A percentile compares a stretch with the other conserved stretches of the same genome.
Evolutionary conservation across 2,888 invertebrate genomes (phyloP).

Genomic region (Dascillus cervinus): DNA sequence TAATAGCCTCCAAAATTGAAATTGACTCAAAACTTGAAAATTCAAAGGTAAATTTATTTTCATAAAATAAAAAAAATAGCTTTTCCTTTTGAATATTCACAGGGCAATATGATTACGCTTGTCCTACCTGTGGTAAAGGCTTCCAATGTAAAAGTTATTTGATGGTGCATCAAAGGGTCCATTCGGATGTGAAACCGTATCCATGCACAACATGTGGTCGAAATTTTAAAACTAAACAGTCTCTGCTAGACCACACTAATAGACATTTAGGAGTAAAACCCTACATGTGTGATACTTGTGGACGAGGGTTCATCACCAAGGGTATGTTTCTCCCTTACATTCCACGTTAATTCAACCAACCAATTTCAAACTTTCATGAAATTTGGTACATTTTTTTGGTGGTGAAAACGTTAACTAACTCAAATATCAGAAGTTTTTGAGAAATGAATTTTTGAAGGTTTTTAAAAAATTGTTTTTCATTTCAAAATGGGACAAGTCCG

Average conservation of each 20-base stretch:
- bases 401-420: neutral
- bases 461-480: too few relatives aligned
- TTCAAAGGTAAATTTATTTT: too few relatives aligned
- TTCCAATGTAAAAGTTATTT: slow-evolving; percentile 55
- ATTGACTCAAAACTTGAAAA: too few relatives aligned
- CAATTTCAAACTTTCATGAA: slow-evolving; percentile 1
- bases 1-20: too few relatives aligned
- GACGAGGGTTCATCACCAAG: slow-evolving; percentile 52
- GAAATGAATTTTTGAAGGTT: too few relatives aligned
- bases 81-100: too few relatives aligned
- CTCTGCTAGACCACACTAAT: slow-evolving; percentile 51
- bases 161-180: slow-evolving; percentile 53
- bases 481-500: too few relatives aligned
- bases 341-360: slow-evolving; percentile 2
- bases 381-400: neutral
- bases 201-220: slow-evolving; percentile 50
- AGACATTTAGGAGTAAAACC: slow-evolving; percentile 54
- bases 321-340: slow-evolving; percentile 29
- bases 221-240: slow-evolving; percentile 54
- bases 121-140: slow-evolving; percentile 53
- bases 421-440: slow-evolving; percentile 1
- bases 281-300: slow-evolving; percentile 51
- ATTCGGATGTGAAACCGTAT: slow-evolving; percentile 51
- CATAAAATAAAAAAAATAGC: too few relatives aligned
- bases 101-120: slow-evolving; percentile 50